Base-by-base conservation (phyloP, 2,797 vertebrate species). In the Ctenopoma kingsleyae region DNA sequence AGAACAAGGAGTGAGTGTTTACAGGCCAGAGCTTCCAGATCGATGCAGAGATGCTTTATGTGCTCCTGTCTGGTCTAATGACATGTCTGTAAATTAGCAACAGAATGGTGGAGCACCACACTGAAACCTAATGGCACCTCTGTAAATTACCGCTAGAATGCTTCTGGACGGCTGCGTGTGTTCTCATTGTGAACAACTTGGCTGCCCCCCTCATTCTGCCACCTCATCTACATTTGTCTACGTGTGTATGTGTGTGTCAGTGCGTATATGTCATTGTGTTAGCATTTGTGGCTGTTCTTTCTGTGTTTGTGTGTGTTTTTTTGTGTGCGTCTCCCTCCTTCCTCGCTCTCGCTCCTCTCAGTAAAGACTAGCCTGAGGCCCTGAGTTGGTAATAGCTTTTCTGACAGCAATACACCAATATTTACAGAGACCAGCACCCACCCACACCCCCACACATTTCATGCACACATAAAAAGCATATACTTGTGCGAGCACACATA, bases 331-430 rank as follows among this genome's bases (percentile, higher is more conserved):
- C 56, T 47, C 67, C 52, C 77, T 48, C 62, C 59, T 76, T 71
- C 62, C 65, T 76, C 57, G 17, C 77, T 65, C 78, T 80, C 72
- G 10, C 80, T 91, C 78, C 87, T 81, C 87, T 87, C 83, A 85
- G 90, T 90, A 90, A 93, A 93, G 91, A 91, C 87, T 90, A 74
- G 91, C 93, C 91, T 9, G 72, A 74, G 91, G 92, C 88, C 82
- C 80, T 66, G 77, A 80, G 86, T 92, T 90, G 89, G 93, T 94
- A 92, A 94, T 94, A 91, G 92, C 92, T 93, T 94, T 93, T 93
- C 93, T 92, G 92, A 94, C 93, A 94, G 89, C 90, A 92, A 93
- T 92, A 93, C 92, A 91, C 91, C 92, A 93, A 93, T 93, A 93
- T 94, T 94, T 94, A 92, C 89, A 89, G 88, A 92, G 89, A 86